Evolutionary conservation across 2,113 vertebrate genomes (phyloP), one percentile per base, ranked within the genome.

Genomic region (Pelvicachromis taeniatus): DNA sequence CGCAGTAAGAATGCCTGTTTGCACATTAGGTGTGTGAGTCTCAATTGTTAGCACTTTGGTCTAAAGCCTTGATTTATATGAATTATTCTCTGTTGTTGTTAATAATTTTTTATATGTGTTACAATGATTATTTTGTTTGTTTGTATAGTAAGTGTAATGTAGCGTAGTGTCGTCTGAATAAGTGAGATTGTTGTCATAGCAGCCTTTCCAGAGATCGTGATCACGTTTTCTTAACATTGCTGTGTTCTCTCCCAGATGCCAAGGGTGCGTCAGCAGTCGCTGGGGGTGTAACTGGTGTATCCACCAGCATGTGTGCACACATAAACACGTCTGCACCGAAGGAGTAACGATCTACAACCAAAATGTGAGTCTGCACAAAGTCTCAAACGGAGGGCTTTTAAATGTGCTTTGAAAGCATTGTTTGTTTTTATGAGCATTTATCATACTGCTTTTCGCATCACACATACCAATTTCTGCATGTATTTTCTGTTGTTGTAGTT

Each of bases 201-300:
- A 12, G 16, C 23, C 9, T 31, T 73, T 73, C 50, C 16, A 73
- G 42, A 73, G 23, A 12, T 50, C 19, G 9, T 17, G 4, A 31
- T 50, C 42, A 8, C 50, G 16, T 19, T 75, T 50, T 40, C 48
- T 48, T 4, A 38, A 38, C 42, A 50, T 75, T 75, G 42, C 45
- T 59, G 6, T 78, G 38, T 35, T 40, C 38, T 42, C 56, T 45
- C 89, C n/a, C 78, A 99, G 98, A 91, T 99, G 98, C 92, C 97
- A 96, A 82, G 97, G 97, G 53, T 99, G 98, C 23, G 97, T 99
- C 68, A 97, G 96, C 95, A 99, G 98, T 88, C 96, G 91, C 23
- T 99, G 98, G 98, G 96, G 97, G 3, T 99, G 98, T 91, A 97
- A 98, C 92, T 99, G 98, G 98, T 99, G 98, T 12, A 94, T 99